Percentiles rank a stretch among this genome's conserved stretches.
Evolutionary conservation across 2,113 vertebrate genomes (phyloP).

Genomic region (Ptilonorhynchus violaceus): DNA sequence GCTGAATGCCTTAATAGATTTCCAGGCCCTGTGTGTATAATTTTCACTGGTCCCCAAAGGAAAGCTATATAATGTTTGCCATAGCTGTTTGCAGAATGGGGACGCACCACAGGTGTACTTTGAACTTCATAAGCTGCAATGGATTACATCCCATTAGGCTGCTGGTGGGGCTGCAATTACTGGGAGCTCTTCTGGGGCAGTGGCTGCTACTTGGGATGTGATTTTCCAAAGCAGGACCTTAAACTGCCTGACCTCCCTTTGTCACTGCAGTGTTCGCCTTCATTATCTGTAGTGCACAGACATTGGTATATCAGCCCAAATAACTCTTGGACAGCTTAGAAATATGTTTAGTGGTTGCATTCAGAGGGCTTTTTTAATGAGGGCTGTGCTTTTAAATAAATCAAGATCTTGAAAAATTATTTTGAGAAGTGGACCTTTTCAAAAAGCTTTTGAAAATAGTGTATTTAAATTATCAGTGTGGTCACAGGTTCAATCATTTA

Average conservation of each 20-base stretch:
- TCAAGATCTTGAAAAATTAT: not conserved
- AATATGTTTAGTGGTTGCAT: not conserved
- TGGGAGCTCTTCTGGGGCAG: not conserved
- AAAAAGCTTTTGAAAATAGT: conserved; percentile 15
- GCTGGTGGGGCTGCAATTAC: not conserved
- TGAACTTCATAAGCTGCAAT: not conserved
- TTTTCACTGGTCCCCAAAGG: not conserved
- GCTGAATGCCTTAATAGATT: conserved; percentile 35
- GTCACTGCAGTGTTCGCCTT: not conserved
- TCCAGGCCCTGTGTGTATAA: not conserved
- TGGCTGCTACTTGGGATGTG: fast-evolving
- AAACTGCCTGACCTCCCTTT: not conserved
- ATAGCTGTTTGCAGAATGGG: conserved; percentile 36
- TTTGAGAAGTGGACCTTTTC: not conserved
- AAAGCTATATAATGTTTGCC: not conserved
- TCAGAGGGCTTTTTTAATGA: not conserved
- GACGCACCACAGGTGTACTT: not conserved
- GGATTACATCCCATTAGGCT: not conserved
- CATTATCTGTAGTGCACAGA: not conserved
- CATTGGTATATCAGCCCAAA: not conserved
- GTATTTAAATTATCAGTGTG: conserved; percentile 1
- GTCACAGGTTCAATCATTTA: conserved; percentile 45
- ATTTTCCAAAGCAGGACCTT: not conserved
- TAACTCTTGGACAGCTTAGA: not conserved
- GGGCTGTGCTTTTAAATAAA: not conserved